phyloP scores from a whole-genome alignment of 1,140 invertebrate species.

The Drosophila neocordata region DNA sequence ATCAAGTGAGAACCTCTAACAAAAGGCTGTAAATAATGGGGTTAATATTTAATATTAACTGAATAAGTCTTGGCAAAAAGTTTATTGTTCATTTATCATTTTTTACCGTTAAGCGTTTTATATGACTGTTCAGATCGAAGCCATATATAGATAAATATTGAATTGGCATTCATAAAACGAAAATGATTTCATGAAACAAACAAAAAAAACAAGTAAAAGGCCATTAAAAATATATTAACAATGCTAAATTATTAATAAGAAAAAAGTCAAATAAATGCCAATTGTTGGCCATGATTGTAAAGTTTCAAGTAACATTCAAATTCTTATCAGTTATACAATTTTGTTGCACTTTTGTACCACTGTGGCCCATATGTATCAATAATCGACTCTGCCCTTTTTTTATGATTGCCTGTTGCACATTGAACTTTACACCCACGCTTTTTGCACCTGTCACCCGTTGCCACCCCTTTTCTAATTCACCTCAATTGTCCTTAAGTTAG shows the following conservation, averaged over 20 bases:
- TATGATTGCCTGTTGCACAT: conserved; percentile 67
- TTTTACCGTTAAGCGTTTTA: neutral
- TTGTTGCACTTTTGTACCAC: conserved; percentile 22
- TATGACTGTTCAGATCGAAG: neutral
- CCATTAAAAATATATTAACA: too few relatives aligned
- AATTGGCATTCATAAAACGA: too few relatives aligned
- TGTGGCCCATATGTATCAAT: conserved; percentile 10
- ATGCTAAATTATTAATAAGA: too few relatives aligned
- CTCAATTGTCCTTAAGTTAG: neutral
- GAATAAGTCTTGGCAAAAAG: neutral
- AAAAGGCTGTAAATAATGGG: neutral
- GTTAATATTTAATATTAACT: neutral
- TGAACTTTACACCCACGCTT: conserved; percentile 61
- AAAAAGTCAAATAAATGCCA: too few relatives aligned
- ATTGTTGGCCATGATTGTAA: too few relatives aligned
- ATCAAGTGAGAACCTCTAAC: neutral
- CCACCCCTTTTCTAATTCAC: conserved; percentile 15
- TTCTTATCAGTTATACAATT: too few relatives aligned
- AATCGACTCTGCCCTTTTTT: conserved; percentile 22
- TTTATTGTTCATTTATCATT: neutral
- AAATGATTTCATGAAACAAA: too few relatives aligned
- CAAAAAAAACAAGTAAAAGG: too few relatives aligned
- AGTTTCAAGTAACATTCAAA: too few relatives aligned
- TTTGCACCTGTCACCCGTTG: conserved; percentile 21
- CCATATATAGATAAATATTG: too few relatives aligned